phyloP scores from a whole-genome alignment of 2,113 vertebrate species.

The Myiozetetes cayanensis region DNA sequence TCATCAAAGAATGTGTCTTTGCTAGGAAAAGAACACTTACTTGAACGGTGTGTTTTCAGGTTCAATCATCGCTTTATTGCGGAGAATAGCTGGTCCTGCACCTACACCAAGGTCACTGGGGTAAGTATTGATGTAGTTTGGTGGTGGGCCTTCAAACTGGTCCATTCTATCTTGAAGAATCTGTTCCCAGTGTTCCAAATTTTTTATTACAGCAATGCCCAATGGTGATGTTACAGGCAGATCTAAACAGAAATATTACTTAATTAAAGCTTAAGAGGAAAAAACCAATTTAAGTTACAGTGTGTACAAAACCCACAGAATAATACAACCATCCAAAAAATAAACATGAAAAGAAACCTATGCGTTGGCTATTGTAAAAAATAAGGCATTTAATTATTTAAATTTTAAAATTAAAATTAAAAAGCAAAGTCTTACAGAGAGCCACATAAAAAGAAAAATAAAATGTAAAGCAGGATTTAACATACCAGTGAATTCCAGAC shows the following conservation, averaged over 20 bases:
- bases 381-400: neutral
- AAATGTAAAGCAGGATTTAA: neutral
- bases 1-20: neutral
- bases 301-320: neutral
- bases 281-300: neutral
- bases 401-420: neutral
- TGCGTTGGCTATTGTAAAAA: neutral
- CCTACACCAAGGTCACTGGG: conserved; percentile 84
- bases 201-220: conserved; percentile 90
- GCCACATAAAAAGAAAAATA: neutral
- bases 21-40: conserved; percentile 68
- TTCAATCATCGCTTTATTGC: conserved; percentile 97
- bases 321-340: neutral
- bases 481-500: conserved; percentile 91
- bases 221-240: conserved; percentile 92
- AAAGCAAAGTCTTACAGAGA: neutral
- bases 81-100: conserved; percentile 86
- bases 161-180: conserved; percentile 91
- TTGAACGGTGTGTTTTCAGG: conserved; percentile 98
- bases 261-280: neutral
- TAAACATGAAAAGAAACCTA: neutral
- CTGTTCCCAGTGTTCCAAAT: conserved; percentile 95
- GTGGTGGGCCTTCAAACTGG: conserved; percentile 92
- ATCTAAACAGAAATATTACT: conserved; percentile 75
- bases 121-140: conserved; percentile 93